Evolutionary conservation across 1,140 invertebrate genomes (phyloP).

Genomic region (Conopomorpha cramerella): DNA sequence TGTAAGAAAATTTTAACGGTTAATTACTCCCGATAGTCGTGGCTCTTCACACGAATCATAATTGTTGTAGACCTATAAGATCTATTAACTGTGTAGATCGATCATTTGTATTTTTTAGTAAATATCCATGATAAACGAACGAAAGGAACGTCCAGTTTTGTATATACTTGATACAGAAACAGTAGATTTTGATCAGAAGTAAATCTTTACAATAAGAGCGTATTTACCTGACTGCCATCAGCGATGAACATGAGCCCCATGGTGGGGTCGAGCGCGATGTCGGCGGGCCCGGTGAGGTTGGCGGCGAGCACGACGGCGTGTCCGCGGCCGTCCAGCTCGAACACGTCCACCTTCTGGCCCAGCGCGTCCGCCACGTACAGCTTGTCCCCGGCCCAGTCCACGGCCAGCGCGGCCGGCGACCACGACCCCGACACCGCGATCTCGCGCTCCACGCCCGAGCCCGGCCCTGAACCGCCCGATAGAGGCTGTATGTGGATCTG

Average conservation of each 20-base stretch:
- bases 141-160: too few species aligned
- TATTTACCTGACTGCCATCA: constrained; percentile 82
- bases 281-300: constrained; percentile 88
- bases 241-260: constrained; percentile 92
- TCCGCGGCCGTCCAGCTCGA: constrained; percentile 81
- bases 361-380: constrained; percentile 93
- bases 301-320: constrained; percentile 90
- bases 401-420: constrained; percentile 86
- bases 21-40: too few species aligned
- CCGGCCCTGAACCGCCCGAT: constrained; percentile 36
- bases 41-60: too few species aligned
- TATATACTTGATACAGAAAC: too few species aligned
- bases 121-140: too few species aligned
- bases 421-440: constrained; percentile 80
- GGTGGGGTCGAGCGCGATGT: constrained; percentile 90
- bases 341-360: constrained; percentile 92
- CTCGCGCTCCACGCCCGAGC: constrained; percentile 61
- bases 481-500: constrained; percentile 70
- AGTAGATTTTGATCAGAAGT: too few species aligned
- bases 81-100: too few species aligned
- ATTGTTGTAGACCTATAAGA: too few species aligned
- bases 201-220: too few species aligned
- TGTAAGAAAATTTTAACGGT: constrained; percentile 14
- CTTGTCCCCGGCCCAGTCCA: constrained; percentile 97
- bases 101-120: too few species aligned